Evolutionary conservation across 2,113 vertebrate species (phyloP), one percentile per base, ranked within the genome.

Genomic region (Oenanthe oenanthe): DNA sequence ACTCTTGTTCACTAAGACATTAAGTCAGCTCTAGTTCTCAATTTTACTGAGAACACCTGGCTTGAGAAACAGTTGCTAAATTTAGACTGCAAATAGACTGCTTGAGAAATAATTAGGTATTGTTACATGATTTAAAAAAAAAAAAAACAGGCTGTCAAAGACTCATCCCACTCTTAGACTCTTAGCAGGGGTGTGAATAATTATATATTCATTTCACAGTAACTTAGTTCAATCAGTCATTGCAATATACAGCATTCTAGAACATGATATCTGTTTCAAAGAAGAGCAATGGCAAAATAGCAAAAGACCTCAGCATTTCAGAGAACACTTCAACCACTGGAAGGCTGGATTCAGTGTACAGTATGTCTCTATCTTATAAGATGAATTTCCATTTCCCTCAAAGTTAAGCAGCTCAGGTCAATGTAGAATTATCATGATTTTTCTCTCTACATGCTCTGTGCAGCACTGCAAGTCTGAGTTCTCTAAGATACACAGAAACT

Each of bases 101-200:
- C 82, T 82, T 88, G 84, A 93, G 74, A 94, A 97, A 96, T 96
- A 95, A 96, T 92, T 92, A 85, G 48, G 17, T 47, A 80, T 83
- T 95, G 72, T 94, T 96, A 65, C 47, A 60, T 56, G 17, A 32
- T 54, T 9, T 19, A 29, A 4, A 56, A 51, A 57, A 56, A 51
- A 57, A 88, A 51, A 57, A 88, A 82, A 77, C 38, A 58, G 24
- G 8, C 29, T 94, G 76, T 80, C 95, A 93, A 88, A 95, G 54
- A 34, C 67, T 93, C 47, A 91, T 74, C 71, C 66, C 20, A 63
- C 70, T 95, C 53, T 51, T 43, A 72, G 47, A 67, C 51, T 95
- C 63, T 57, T 56, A 72, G 50, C 54, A 96, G 25, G 42, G 43
- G 34, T 40, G 40, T 92, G 85, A 85, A 63, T 95, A 96, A 97